Conservation (phyloP, 2,797 vertebrate genomes). For the Ceryle rudis region DNA sequence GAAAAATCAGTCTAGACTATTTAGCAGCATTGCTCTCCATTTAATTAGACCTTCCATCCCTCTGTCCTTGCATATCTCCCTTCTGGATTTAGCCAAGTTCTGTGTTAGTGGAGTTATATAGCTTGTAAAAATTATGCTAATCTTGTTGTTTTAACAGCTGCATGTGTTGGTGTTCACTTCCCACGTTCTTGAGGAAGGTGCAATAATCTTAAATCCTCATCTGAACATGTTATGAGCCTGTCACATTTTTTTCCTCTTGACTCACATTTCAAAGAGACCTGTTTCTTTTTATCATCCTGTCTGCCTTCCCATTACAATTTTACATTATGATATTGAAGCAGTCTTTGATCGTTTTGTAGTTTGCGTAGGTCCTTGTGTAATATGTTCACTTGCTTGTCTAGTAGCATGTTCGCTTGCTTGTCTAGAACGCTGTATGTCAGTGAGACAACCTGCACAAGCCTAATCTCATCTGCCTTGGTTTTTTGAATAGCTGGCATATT, state of each 20-base stretch:
- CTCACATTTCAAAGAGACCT: constrained; percentile 72
- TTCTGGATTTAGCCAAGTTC: background rate
- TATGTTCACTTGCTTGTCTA: constrained; percentile 65
- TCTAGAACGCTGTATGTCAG: constrained; percentile 49
- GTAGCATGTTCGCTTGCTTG: constrained; percentile 60
- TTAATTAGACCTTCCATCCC: background rate
- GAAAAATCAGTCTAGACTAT: background rate
- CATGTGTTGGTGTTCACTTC: constrained; percentile 23
- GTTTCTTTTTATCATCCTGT: constrained; percentile 71
- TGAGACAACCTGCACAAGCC: constrained; percentile 6
- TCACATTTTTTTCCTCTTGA: constrained; percentile 38
- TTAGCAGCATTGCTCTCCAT: background rate
- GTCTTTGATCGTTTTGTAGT: constrained; percentile 75
- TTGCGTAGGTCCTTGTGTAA: constrained; percentile 65
- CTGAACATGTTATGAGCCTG: constrained; percentile 57
- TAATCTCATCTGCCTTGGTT: background rate
- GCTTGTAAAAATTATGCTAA: background rate
- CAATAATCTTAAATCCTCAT: constrained; percentile 34
- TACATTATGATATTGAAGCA: constrained; percentile 73
- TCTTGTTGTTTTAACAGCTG: constrained; percentile 27
- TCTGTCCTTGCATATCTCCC: background rate
- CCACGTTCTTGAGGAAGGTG: background rate
- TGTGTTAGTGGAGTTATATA: background rate
- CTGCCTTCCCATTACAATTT: constrained; percentile 68
- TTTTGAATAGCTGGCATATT: constrained; percentile 47